Evolutionary conservation across 2,797 vertebrate species (phyloP).

Genomic region (Champsocephalus esox): DNA sequence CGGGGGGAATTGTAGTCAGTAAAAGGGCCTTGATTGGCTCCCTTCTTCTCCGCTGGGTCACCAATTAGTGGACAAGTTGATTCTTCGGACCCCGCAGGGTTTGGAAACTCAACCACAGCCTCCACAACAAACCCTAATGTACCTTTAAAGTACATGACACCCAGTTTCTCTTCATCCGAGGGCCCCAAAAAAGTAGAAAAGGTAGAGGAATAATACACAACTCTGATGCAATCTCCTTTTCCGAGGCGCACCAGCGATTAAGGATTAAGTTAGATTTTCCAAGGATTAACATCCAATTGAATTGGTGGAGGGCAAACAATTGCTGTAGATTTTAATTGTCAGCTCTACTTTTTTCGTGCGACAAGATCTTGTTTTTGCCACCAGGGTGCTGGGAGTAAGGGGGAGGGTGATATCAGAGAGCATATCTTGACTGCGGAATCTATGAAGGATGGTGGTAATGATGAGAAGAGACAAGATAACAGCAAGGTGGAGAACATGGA

Average conservation of each 20-base stretch:
- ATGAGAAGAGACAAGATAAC: slow-evolving; percentile 83
- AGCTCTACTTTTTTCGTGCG: slow-evolving; percentile 63
- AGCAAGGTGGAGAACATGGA: slow-evolving; percentile 78
- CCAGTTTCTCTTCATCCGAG: slow-evolving; percentile 44
- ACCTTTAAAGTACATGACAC: slow-evolving; percentile 64
- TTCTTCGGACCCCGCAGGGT: slow-evolving; percentile 78
- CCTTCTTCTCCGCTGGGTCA: slow-evolving; percentile 76
- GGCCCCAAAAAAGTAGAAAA: slow-evolving; percentile 18
- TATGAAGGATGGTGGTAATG: slow-evolving; percentile 83
- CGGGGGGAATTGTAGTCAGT: slow-evolving; percentile 61
- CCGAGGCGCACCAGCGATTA: slow-evolving; percentile 58
- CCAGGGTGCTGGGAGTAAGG: slow-evolving; percentile 59
- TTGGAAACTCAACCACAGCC: slow-evolving; percentile 70
- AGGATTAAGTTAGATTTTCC: slow-evolving; percentile 78
- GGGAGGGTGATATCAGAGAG: slow-evolving; percentile 73
- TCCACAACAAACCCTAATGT: slow-evolving; percentile 72
- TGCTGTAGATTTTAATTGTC: slow-evolving; percentile 84
- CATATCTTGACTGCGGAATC: slow-evolving; percentile 81
- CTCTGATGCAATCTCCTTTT: slow-evolving; percentile 56
- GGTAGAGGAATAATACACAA: slow-evolving; percentile 59
- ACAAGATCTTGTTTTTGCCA: slow-evolving; percentile 82
- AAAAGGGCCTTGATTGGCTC: slow-evolving; percentile 76
- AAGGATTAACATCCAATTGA: slow-evolving; percentile 78
- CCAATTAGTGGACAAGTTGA: slow-evolving; percentile 86
- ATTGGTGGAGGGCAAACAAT: slow-evolving; percentile 78